These are phyloP conservation scores for Harpagifer antarcticus DNA, from an alignment of 2,797 vertebrate species.

Conservation along the genomic window DNA sequence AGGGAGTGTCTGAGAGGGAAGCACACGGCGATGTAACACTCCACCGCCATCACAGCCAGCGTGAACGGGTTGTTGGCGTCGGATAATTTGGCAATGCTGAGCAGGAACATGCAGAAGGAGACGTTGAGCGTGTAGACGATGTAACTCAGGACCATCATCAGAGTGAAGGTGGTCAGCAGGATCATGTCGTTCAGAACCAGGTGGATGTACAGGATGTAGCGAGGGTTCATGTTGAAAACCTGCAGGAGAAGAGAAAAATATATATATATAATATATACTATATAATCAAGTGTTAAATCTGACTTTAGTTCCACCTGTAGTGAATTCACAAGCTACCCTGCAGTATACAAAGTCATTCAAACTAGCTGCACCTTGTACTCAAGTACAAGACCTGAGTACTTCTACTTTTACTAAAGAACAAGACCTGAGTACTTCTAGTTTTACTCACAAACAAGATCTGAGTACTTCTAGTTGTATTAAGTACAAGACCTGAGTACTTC, in stretches of 20 bases:
- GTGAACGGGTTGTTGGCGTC: constrained; percentile 75
- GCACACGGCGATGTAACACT: constrained; percentile 78
- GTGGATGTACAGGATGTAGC: constrained; percentile 80
- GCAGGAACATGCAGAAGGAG: constrained; percentile 59
- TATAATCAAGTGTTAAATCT: no score
- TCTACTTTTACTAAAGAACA: no score
- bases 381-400: no score
- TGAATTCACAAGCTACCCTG: no score
- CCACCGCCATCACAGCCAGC: constrained; percentile 75
- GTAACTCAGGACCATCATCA: constrained; percentile 68
- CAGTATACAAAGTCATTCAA: no score
- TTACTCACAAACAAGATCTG: no score
- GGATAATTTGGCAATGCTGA: constrained; percentile 51
- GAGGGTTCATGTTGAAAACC: constrained; percentile 64
- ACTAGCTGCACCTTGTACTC: no score
- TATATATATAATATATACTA: no score
- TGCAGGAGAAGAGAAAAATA: not conserved
- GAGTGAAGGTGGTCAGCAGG: constrained; percentile 64
- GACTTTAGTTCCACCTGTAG: no score
- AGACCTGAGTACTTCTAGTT: no score
- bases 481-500: no score
- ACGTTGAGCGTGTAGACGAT: constrained; percentile 40
- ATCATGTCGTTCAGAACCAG: constrained; percentile 79
- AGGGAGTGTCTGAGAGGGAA: constrained; percentile 71
- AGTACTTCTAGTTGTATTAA: no score